Base-by-base conservation (phyloP, 2,888 invertebrate genomes). In the Agrotis segetum region DNA sequence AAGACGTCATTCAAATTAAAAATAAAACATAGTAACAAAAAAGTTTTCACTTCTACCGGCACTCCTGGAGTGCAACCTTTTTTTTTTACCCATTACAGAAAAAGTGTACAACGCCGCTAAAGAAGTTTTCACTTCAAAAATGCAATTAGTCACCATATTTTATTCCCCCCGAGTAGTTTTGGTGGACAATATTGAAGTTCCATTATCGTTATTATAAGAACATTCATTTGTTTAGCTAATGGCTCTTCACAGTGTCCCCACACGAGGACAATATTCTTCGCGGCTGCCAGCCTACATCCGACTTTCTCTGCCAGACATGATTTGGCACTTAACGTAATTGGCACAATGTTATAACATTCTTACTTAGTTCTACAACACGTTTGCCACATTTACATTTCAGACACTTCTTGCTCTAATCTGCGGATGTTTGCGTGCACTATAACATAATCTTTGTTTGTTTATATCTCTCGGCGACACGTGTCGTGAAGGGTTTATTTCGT, bases 261-360 rank as follows among this genome's bases (percentile, higher is more conserved):
- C 79, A 82, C 40, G 53, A 82, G 83, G 79, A 84, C 84, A 82
- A 87, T 87, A 85, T 87, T 87, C 79, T 85, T 84, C 75, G 67
- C 89, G 88, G 87, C 85, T 85, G 81, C 87, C 84, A 83, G 81
- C 86, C 85, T 85, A 87, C 79, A 86, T 87, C 77, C 83, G 84
- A 88, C 84, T 88, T 89, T 88, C 87, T 77, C 83, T 85, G 85
- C 83, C 86, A 87, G 87, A 92, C 93, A 93, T 88, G 93, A 92
- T 91, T 92, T 88, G 87, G 91, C 93, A 92, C 93, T 93, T 90
- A 90, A 81, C 86, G 82, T 92, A 91, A 94, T 92, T 93, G 91
- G 85, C 86, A 81, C 73, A 86, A 67, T 79, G 68, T 71, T 81
- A 69, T 75, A 69, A 64, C 55, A 79, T 72, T 79, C 74, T 67